These are phyloP conservation scores for Desmophyllum pertusum DNA, from an alignment of 92 coral and sea anemone species.

Conservation along the genomic window DNA sequence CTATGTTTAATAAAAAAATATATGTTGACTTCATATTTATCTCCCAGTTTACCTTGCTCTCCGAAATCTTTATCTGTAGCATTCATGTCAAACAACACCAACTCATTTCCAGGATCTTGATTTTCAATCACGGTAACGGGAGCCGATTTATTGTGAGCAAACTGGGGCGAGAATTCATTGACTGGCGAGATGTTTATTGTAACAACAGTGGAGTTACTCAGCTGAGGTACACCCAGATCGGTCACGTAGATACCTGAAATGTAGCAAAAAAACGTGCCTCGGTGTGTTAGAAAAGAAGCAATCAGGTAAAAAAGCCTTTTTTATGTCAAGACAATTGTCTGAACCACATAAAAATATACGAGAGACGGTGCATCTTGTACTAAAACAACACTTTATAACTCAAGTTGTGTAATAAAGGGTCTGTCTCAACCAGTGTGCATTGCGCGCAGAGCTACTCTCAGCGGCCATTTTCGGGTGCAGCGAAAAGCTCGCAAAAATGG, in stretches of 20 bases:
- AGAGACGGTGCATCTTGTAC: no score
- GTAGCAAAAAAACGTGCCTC: neutral
- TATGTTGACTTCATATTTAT: neutral
- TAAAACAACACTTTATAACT: no score
- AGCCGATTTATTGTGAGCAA: conserved; percentile 49
- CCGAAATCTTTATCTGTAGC: conserved; percentile 80
- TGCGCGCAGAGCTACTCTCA: no score
- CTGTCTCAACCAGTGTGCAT: no score
- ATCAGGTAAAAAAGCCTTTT: neutral
- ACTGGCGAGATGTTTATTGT: conserved; percentile 61
- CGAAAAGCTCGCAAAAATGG: no score
- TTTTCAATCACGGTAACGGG: conserved; percentile 57
- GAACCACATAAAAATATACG: neutral
- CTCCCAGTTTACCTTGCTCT: conserved; percentile 60
- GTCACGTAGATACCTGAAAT: conserved; percentile 67
- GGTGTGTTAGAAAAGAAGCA: neutral
- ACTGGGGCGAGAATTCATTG: conserved; percentile 81
- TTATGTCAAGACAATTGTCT: neutral
- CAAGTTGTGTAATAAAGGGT: no score
- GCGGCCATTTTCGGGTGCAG: no score
- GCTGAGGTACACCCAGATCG: conserved; percentile 72
- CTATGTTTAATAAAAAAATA: neutral
- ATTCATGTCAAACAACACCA: conserved; percentile 65
- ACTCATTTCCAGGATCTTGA: conserved; percentile 38
- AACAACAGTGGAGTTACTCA: conserved; percentile 53